Base-by-base conservation (phyloP, 2,888 invertebrate genomes). In the Ochropleura leucogaster region DNA sequence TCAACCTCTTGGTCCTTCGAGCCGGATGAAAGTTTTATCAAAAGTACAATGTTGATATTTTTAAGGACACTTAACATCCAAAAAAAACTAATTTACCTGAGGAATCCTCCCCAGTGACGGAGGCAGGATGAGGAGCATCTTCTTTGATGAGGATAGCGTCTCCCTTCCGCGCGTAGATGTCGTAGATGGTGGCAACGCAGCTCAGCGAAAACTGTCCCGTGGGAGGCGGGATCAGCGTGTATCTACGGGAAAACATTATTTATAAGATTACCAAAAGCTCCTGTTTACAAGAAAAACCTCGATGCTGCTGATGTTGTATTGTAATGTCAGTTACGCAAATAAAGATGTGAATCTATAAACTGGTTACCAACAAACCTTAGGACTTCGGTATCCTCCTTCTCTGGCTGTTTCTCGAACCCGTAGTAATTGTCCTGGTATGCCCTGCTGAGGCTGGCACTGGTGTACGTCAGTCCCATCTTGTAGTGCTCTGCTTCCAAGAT, bases 151-250 rank as follows among this genome's bases (percentile, higher is more conserved):
- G 92, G 12, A 96, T 92, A 30, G 96, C 96, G 30, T 97, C 95
- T 83, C 97, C 97, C 88, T 96, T 96, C 79, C 97, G 94, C 71
- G 97, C 95, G 91, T 97, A 97, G 86, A 97, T 95, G 87, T 97
- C 97, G 91, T 96, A 97, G 79, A 97, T 96, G 30, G 97, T 96
- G 10, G 97, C 97, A 76, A 97, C 97, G 87, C 97, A 97, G 80
- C 96, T 94, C 80, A 97, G 92, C 42, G 96, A 89, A 83, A 97
- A 95, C 83, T 97, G 96, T 0, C 97, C 97, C 40, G 89, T 92
- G 0, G 93, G 80, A 0, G 96, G 96, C 4, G 96, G 94, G 51
- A 92, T 89, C 85, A 95, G 88, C 8, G 94, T 93, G 84, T 95
- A 95, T 84, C 95, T 96, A 84, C 0, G 14, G 8, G 7, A 47